These are phyloP conservation scores for Ophion obscuratus DNA, from an alignment of 2,888 invertebrate species.

Conservation along the genomic window DNA sequence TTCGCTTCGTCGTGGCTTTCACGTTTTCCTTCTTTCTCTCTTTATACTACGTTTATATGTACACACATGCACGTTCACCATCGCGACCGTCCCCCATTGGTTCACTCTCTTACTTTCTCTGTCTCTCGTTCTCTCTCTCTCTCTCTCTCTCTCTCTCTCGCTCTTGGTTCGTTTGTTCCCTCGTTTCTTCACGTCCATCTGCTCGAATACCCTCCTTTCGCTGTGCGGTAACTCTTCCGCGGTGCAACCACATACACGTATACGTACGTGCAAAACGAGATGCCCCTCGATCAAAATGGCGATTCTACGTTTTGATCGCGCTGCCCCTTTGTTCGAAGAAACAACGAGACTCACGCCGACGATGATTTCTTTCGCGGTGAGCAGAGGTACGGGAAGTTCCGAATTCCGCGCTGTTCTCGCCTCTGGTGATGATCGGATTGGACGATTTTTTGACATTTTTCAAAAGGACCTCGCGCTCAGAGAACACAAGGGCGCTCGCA, in stretches of 20 bases:
- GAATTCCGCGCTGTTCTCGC: not conserved
- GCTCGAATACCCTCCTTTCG: slow-evolving; percentile 51
- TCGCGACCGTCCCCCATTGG: slow-evolving; percentile 51
- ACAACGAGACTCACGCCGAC: slow-evolving; percentile 19
- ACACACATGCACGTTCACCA: slow-evolving; percentile 13
- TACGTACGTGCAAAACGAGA: slow-evolving; percentile 13
- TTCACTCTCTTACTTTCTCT: slow-evolving; percentile 32
- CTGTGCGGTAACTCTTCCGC: slow-evolving; percentile 38
- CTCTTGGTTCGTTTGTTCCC: slow-evolving; percentile 35
- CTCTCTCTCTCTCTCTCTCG: slow-evolving; percentile 39
- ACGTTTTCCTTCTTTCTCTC: slow-evolving; percentile 46
- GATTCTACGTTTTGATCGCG: slow-evolving; percentile 72
- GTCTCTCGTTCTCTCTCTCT: slow-evolving; percentile 33
- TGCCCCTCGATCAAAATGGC: slow-evolving; percentile 78
- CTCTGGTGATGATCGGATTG: not conserved
- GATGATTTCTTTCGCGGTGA: not conserved
- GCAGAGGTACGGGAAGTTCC: not conserved
- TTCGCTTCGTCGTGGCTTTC: slow-evolving; percentile 70
- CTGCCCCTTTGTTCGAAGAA: slow-evolving; percentile 19
- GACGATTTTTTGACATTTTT: not conserved
- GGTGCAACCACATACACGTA: too few species aligned
- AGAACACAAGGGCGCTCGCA: not conserved
- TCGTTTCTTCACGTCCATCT: slow-evolving; percentile 52
- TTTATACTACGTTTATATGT: slow-evolving; percentile 2
- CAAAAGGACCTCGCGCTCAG: not conserved